Evolutionary conservation across 92 coral and sea anemone species (phyloP).

Genomic region (Nematostella vectensis): DNA sequence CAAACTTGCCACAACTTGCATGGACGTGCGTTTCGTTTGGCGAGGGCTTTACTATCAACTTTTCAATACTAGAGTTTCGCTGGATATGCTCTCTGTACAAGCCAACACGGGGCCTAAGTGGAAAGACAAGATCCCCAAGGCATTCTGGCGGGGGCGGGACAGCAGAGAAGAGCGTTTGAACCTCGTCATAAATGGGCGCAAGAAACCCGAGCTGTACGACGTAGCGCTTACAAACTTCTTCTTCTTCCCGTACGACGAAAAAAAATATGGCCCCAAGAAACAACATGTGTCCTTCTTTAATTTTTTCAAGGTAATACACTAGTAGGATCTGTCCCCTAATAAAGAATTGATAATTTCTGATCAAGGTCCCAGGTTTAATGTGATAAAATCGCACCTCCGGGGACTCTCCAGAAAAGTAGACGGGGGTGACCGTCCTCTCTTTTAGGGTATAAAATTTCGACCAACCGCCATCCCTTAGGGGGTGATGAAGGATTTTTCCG

Average conservation of each 20-base stretch:
- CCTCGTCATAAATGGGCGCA: constrained; percentile 78
- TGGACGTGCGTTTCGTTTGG: too few relatives aligned
- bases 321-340: too few relatives aligned
- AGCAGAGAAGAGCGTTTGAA: constrained; percentile 85
- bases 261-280: constrained; percentile 87
- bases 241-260: constrained; percentile 88
- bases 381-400: too few relatives aligned
- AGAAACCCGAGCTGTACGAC: constrained; percentile 83
- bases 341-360: background rate
- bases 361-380: too few relatives aligned
- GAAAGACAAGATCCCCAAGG: constrained; percentile 81
- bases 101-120: constrained; percentile 89
- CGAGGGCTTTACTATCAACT: too few relatives aligned
- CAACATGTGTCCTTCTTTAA: constrained; percentile 90
- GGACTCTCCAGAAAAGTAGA: too few relatives aligned
- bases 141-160: constrained; percentile 97
- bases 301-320: constrained; percentile 89
- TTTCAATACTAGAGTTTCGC: constrained; percentile 82
- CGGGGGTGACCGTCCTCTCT: too few relatives aligned
- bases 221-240: constrained; percentile 95
- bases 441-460: too few relatives aligned
- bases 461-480: too few relatives aligned
- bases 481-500: too few relatives aligned
- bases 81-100: constrained; percentile 90
- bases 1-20: too few relatives aligned